Base-by-base conservation (phyloP, 35 echinoderm and acorn worm genomes). In the Stichopus chloronotus region DNA sequence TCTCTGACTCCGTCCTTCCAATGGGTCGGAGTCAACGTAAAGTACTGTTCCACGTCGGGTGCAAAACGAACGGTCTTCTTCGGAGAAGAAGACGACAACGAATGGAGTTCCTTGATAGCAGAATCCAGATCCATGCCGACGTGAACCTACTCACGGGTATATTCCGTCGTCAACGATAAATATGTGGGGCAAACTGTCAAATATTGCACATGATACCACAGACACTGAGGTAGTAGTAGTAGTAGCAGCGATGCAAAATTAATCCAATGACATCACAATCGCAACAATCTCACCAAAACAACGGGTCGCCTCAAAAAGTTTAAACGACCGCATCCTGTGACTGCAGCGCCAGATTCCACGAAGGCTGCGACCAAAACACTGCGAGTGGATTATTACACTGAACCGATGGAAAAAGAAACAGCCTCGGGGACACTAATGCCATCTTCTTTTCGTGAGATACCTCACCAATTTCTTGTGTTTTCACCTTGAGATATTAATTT, bases 61-160 rank as follows among this genome's bases (percentile, higher is more conserved):
- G 89, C 89, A 58, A 91, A 91, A 1, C 89, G 52, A 30, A 91
- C 89, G 5, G 87, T 88, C 72, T 91, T 91, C 58, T 91, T 91
- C 3, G 89, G 89, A 53, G 89, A 91, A 56, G 30, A 54, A 22
- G 68, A 56, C 53, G 86, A 88, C 68, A 91, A 25, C 4, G 89
- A 91, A 23, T 91, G 89, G 9, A 91, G 76, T 58, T 91, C 89
- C 89, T 58, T 79, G 5, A 91, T 91, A 53, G 89, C 89, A 21
- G 72, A 76, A 56, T 76, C 76, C 72, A 91, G 76, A 91, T 91
- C 89, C 89, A 91, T 91, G 58, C 81, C 25, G 23, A 13, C 58
- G 16, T 58, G 6, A 84, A 20, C 74, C 21, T n/a, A n/a, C n/a
- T n/a, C n/a, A n/a, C n/a, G n/a, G n/a, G n/a, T 72, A 72, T 16